Percentiles rank a stretch among this genome's conserved stretches.
phyloP scores from a whole-genome alignment of 1,140 invertebrate species.

The Plutomurus gul region DNA sequence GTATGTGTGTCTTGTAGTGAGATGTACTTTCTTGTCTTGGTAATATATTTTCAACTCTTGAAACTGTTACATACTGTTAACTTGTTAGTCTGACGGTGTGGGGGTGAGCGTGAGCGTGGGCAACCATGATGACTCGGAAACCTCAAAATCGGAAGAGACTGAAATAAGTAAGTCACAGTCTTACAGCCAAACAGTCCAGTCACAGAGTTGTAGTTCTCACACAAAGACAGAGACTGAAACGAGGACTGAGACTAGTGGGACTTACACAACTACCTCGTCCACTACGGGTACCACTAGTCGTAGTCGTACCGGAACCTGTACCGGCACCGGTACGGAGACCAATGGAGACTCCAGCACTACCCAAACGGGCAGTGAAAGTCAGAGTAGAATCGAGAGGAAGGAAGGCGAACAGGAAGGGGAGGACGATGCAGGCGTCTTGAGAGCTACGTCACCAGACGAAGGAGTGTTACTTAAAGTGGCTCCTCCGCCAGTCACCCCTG shows the following conservation, averaged over 20 bases:
- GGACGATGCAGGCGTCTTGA: conserved; percentile 15
- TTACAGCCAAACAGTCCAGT: conserved; percentile 39
- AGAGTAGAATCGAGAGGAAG: conserved; percentile 16
- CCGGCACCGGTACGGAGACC: conserved; percentile 34
- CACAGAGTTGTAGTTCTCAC: conserved; percentile 26
- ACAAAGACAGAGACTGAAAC: conserved; percentile 37
- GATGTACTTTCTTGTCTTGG: no score
- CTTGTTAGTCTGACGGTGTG: conserved; percentile 40
- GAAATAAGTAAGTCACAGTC: conserved; percentile 40
- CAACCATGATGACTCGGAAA: conserved; percentile 48
- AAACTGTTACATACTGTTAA: neutral
- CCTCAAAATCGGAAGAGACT: conserved; percentile 46
- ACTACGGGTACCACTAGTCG: neutral
- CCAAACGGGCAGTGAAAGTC: conserved; percentile 36
- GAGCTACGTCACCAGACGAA: conserved; percentile 34
- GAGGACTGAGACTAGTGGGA: neutral
- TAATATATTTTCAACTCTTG: conserved; percentile 18
- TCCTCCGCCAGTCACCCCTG: conserved; percentile 54
- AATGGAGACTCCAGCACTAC: conserved; percentile 18
- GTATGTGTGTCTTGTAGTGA: no score
- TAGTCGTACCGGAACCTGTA: conserved; percentile 24
- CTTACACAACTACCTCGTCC: conserved; percentile 26
- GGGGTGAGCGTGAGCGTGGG: conserved; percentile 39
- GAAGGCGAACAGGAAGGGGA: conserved; percentile 38
- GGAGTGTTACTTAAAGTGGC: conserved; percentile 43